phyloP scores from a whole-genome alignment of 2,888 invertebrate species.

The Gisinianus flammeolus region DNA sequence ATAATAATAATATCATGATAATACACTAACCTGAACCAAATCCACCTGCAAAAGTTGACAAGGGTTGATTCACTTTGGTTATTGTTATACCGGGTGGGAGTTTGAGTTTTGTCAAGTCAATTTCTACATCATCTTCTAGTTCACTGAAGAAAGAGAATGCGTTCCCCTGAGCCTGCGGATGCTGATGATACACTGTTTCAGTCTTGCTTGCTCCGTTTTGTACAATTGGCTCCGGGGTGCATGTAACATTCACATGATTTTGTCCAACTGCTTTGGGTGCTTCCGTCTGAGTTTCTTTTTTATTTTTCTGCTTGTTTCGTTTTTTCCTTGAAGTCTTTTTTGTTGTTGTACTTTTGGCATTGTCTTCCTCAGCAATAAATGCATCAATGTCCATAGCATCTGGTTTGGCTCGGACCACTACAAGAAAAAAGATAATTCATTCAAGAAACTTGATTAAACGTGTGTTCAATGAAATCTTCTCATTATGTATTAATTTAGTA shows the following conservation, averaged over 20 bases:
- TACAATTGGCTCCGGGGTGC: slow-evolving; percentile 1
- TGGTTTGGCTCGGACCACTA: slow-evolving; percentile 30
- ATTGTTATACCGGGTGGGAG: slow-evolving; percentile 82
- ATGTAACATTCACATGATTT: slow-evolving; percentile 2
- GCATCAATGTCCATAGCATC: slow-evolving; percentile 16
- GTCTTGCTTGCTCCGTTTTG: not conserved
- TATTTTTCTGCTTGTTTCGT: slow-evolving; percentile 21
- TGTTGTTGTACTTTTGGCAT: not conserved
- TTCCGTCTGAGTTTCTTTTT: slow-evolving; percentile 8
- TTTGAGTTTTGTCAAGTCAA: slow-evolving; percentile 61
- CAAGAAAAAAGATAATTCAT: too few species aligned
- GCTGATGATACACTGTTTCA: not conserved
- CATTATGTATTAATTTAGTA: too few species aligned
- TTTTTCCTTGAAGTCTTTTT: slow-evolving; percentile 28
- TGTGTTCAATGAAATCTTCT: too few species aligned
- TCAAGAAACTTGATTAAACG: too few species aligned
- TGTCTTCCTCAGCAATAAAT: slow-evolving; percentile 15
- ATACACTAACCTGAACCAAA: slow-evolving; percentile 19
- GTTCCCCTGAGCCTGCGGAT: not conserved
- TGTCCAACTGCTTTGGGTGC: not conserved
- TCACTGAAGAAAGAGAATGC: slow-evolving; percentile 17
- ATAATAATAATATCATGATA: not conserved
- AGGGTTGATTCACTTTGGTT: slow-evolving; percentile 69
- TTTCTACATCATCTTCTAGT: slow-evolving; percentile 42
- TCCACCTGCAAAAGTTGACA: slow-evolving; percentile 56